phyloP scores from a whole-genome alignment of 2,797 vertebrate genomes.

The Vultur gryphus region DNA sequence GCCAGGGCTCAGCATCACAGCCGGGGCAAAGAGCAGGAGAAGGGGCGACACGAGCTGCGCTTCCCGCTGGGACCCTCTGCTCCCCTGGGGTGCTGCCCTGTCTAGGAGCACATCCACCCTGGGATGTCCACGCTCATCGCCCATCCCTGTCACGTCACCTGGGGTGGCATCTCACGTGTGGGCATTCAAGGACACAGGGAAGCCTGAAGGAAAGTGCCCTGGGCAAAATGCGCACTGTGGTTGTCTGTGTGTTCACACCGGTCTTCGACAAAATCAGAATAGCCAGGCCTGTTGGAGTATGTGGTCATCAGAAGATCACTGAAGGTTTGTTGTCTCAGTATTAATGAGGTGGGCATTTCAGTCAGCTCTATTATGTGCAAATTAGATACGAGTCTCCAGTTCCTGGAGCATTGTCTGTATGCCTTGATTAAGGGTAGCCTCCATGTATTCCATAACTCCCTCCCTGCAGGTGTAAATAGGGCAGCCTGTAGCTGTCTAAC shows the following conservation, averaged over 20 bases:
- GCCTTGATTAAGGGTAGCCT: background rate
- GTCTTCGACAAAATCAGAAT: background rate
- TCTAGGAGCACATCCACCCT: background rate
- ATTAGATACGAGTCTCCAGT: background rate
- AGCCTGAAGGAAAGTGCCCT: background rate
- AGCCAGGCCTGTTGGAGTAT: rapidly evolving
- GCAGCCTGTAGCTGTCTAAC: background rate
- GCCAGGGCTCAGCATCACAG: background rate
- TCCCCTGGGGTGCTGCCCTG: background rate
- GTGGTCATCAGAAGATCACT: background rate
- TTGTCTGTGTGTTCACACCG: rapidly evolving
- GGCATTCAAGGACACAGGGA: background rate
- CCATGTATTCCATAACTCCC: background rate
- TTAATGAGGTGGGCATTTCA: background rate
- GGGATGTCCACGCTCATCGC: background rate
- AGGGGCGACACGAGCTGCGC: rapidly evolving
- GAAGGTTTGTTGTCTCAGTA: background rate
- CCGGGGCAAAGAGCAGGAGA: background rate
- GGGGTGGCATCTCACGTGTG: background rate
- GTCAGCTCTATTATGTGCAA: background rate
- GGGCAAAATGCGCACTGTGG: rapidly evolving
- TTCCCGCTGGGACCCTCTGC: background rate
- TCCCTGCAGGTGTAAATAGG: background rate
- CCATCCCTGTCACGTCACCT: background rate
- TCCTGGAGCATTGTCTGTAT: background rate